Base-by-base conservation (phyloP, 1,140 invertebrate genomes). In the Vanessa atalanta region DNA sequence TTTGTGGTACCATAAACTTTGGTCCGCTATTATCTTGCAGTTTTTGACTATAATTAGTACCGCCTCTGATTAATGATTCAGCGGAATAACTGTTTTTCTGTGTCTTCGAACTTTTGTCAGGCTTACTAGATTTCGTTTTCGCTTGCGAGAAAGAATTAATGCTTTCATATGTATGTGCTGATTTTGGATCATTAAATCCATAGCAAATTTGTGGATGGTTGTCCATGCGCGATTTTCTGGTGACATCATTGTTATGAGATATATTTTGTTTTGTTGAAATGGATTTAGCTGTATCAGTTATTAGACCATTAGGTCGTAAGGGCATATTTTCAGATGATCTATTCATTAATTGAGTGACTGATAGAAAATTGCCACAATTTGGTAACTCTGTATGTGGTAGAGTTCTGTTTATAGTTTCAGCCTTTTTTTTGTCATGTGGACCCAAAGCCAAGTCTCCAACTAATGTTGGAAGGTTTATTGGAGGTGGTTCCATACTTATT, bases 301-400 rank as follows among this genome's bases (percentile, higher is more conserved):
- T 80, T 69, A 83, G 67, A 9, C 71, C 79, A 77, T 91, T 87
- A 70, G 83, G 84, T 8, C 91, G 85, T 15, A 85, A 79, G 57
- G 83, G 67, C 79, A 88, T 85, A 72, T 83, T 87, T 66, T 93
- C 91, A 7, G 80, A 83, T 8, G 89, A 88, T n/a, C 91, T 82
- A 74, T 93, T 93, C 91, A 93, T 93, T 53, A 93, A 70, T 53
- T 93, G 91, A 3, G 91, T 93, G 13, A 93, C 91, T 15, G 90
- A 93, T 1, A 93, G 80, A 48, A 92, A 93, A 76, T 89, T 93
- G 15, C 83, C 82, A 79, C 91, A 93, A 55, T 87, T 91, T 78
- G 88, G 89, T 69, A 87, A 72, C 61, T 93, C 91, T 50, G 80
- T 55, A 55, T 88, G 89, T 50, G 82, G 74, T 26, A 76, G 50